phyloP scores from a whole-genome alignment of 2,797 vertebrate genomes.

The Coranthus polyacanthus region DNA sequence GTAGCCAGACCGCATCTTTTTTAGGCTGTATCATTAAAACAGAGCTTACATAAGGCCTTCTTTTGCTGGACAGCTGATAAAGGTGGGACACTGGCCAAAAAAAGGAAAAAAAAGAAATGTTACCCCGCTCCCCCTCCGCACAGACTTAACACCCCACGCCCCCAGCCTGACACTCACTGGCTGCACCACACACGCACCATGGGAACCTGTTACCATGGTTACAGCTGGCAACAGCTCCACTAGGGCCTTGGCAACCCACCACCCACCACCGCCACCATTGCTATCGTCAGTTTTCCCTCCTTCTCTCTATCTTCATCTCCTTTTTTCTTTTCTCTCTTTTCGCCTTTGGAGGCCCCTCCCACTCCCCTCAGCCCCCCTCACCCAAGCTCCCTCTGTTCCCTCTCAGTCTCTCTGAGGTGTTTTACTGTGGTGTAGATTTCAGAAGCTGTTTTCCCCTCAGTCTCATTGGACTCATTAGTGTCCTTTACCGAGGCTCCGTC shows the following conservation, averaged over 20 bases:
- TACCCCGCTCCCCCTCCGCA: constrained; percentile 18
- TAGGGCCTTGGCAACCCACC: constrained; percentile 69
- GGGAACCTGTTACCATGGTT: constrained; percentile 80
- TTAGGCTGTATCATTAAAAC: constrained; percentile 33
- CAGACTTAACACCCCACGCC: constrained; percentile 58
- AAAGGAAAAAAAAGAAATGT: constrained; percentile 27
- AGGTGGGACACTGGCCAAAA: constrained; percentile 64
- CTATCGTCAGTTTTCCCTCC: constrained; percentile 30
- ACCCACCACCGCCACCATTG: constrained; percentile 45
- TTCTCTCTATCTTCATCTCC: constrained; percentile 36
- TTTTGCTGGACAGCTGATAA: constrained; percentile 63
- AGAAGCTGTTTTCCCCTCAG: constrained; percentile 74
- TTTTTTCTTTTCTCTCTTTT: constrained; percentile 10
- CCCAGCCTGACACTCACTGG: constrained; percentile 44
- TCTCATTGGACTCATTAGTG: constrained; percentile 85
- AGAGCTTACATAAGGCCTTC: constrained; percentile 45
- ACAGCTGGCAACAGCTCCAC: constrained; percentile 76
- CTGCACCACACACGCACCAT: constrained; percentile 65
- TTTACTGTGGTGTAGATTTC: constrained; percentile 72
- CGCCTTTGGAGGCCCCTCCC: constrained; percentile 25
- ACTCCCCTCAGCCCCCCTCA: background rate
- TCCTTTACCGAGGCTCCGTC: constrained; percentile 73
- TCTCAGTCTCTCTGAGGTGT: constrained; percentile 66
- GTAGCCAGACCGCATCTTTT: constrained; percentile 45
- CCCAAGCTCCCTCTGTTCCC: constrained; percentile 15